Evolutionary conservation across 2,113 vertebrate species (phyloP).

Genomic region (Psilopogon haemacephalus): DNA sequence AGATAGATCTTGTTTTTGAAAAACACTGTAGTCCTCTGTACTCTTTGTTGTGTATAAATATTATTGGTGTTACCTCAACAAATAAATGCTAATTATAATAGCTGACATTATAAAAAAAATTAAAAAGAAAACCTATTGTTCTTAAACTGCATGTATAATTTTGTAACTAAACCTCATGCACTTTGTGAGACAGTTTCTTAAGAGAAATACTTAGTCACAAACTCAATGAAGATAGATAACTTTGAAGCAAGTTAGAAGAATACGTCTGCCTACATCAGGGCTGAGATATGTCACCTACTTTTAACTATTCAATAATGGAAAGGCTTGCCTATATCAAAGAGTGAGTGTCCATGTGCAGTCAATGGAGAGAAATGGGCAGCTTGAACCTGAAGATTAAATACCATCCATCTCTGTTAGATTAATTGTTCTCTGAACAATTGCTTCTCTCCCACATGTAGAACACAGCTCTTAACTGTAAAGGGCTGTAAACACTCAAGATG

Average conservation of each 20-base stretch:
- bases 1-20: slow-evolving; percentile 4
- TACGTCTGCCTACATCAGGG: not conserved
- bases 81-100: not conserved
- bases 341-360: not conserved
- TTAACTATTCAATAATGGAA: not conserved
- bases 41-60: not conserved
- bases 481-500: accelerated
- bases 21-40: not conserved
- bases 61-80: not conserved
- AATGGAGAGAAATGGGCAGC: not conserved
- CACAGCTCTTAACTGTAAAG: not conserved
- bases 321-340: accelerated
- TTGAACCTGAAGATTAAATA: not conserved
- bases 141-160: not conserved
- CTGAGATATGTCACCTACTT: not conserved
- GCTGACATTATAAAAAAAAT: not conserved
- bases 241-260: not conserved
- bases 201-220: not conserved
- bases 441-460: not conserved
- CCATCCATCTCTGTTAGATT: not conserved
- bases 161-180: not conserved
- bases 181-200: not conserved
- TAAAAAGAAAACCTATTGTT: not conserved
- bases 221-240: not conserved
- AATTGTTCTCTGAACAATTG: not conserved